Conservation (phyloP, 2,113 vertebrate species). For the Podarcis cretensis region DNA sequence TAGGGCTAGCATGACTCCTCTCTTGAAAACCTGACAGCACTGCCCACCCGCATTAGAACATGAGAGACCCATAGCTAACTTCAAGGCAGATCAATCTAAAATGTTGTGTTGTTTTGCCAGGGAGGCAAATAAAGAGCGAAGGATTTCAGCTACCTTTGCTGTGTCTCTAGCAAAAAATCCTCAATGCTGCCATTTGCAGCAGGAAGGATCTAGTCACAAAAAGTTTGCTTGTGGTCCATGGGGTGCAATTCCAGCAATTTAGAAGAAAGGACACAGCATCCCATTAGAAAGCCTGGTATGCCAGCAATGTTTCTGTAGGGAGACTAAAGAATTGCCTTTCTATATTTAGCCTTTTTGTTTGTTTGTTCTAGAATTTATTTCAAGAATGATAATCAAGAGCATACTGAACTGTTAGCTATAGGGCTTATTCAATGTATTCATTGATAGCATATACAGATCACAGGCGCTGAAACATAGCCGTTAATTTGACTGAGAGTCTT, state of each 20-base stretch:
- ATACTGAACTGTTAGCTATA: slow-evolving; percentile 46
- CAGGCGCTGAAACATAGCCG: background rate
- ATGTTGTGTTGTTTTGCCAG: too few species aligned
- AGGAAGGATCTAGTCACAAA: slow-evolving; percentile 20
- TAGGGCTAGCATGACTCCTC: background rate
- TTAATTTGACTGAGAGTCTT: background rate
- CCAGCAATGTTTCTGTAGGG: slow-evolving; percentile 2
- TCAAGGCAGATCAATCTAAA: background rate
- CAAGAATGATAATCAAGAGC: slow-evolving; percentile 25
- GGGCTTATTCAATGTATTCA: background rate
- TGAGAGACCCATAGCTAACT: background rate
- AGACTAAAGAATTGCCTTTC: slow-evolving; percentile 13
- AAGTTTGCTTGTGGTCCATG: slow-evolving; percentile 10
- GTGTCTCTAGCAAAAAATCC: background rate
- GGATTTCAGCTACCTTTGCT: background rate
- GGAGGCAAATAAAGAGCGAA: background rate
- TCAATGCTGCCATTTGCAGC: slow-evolving; percentile 4
- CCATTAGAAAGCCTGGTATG: slow-evolving; percentile 26
- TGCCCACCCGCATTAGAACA: too few species aligned
- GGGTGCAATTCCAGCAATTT: slow-evolving; percentile 2
- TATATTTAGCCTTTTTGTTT: slow-evolving; percentile 44
- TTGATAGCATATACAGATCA: slow-evolving; percentile 18
- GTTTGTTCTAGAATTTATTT: slow-evolving; percentile 52
- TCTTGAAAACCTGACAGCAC: background rate
- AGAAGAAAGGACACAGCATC: background rate